Evolutionary conservation across 2,888 invertebrate genomes (phyloP).

Genomic region (Protophormia terraenovae): DNA sequence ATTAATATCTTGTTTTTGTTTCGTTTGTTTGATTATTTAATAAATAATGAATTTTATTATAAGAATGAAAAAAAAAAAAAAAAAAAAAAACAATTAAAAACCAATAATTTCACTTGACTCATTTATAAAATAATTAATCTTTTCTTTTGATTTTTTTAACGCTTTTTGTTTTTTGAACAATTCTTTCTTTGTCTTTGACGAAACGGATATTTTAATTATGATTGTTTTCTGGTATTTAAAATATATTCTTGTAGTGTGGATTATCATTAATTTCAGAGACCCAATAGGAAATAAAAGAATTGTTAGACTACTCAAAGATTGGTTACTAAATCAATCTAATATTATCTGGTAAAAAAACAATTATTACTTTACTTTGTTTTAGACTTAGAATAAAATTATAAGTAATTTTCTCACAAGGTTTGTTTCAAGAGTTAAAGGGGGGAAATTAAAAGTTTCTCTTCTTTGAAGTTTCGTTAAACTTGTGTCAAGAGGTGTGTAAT

Average conservation of each 20-base stretch:
- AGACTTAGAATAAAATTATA: too few relatives aligned
- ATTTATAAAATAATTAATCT: slow-evolving; percentile 35
- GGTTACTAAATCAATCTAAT: too few relatives aligned
- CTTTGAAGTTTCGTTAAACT: too few relatives aligned
- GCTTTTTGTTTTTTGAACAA: background rate
- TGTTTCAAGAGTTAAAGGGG: too few relatives aligned
- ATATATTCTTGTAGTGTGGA: background rate
- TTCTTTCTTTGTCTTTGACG: background rate
- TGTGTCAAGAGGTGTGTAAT: too few relatives aligned
- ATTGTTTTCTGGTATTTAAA: background rate
- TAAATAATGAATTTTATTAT: slow-evolving; percentile 23
- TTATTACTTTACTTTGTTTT: too few relatives aligned
- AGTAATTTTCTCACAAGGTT: too few relatives aligned
- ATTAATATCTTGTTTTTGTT: background rate
- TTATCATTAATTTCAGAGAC: too few relatives aligned
- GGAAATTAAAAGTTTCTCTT: too few relatives aligned
- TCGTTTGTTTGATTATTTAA: background rate
- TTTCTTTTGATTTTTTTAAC: background rate
- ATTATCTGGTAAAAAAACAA: too few relatives aligned
- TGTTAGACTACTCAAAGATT: too few relatives aligned
- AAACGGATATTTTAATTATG: background rate
- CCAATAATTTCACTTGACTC: slow-evolving; percentile 26
- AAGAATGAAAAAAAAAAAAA: background rate
- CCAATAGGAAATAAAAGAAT: too few relatives aligned
- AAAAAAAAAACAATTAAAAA: background rate